phyloP scores from a whole-genome alignment of 2,797 vertebrate species.

The Nannoperca obscura region DNA sequence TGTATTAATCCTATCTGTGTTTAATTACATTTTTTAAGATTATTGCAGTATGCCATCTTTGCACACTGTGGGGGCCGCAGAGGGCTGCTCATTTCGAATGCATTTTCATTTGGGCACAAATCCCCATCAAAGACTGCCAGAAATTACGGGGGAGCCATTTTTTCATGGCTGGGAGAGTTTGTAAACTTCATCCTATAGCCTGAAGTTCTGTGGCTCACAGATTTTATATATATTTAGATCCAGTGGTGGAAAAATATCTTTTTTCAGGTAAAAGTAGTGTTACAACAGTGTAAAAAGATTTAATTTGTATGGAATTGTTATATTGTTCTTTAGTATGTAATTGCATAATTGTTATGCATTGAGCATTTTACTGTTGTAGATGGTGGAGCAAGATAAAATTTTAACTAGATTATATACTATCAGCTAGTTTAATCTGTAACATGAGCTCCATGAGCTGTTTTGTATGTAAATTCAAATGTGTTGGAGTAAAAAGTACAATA shows the following conservation, averaged over 20 bases:
- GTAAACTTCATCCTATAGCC: constrained; percentile 71
- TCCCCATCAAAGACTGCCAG: constrained; percentile 81
- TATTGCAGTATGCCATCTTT: constrained; percentile 88
- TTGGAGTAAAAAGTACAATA: background rate
- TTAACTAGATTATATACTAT: background rate
- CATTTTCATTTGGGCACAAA: constrained; percentile 85
- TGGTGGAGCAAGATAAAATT: fast-evolving
- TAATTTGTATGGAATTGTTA: background rate
- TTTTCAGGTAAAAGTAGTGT: no score
- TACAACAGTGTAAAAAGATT: no score
- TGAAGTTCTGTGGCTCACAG: constrained; percentile 50
- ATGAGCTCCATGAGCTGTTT: background rate
- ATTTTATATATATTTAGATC: background rate
- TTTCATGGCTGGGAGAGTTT: constrained; percentile 71
- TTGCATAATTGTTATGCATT: background rate
- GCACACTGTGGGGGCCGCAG: constrained; percentile 84
- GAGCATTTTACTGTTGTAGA: background rate
- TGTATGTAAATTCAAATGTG: background rate
- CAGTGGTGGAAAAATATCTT: background rate
- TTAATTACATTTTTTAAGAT: constrained; percentile 91
- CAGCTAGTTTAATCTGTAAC: background rate
- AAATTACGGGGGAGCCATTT: constrained; percentile 72
- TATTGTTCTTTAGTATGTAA: background rate
- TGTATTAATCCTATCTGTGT: constrained; percentile 89
- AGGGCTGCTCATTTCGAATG: constrained; percentile 85